A percentile compares a stretch with the other conserved stretches of the same genome.
phyloP scores from a whole-genome alignment of 2,888 invertebrate species.

The Dolichomitus sp. region DNA sequence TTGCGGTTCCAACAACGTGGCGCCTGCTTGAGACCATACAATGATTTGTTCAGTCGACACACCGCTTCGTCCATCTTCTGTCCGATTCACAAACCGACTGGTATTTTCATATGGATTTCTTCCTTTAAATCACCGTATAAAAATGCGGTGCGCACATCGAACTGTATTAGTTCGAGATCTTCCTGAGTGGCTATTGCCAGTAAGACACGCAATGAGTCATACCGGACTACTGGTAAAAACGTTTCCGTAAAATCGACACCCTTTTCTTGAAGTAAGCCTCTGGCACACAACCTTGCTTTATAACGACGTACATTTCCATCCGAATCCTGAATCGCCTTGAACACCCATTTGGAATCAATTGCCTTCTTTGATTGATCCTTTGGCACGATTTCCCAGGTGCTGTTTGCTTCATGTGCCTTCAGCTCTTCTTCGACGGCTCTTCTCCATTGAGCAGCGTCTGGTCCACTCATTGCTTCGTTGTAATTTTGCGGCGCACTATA shows the following conservation, averaged over 20 bases:
- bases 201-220: background rate
- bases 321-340: background rate
- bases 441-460: background rate
- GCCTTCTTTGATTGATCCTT: background rate
- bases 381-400: background rate
- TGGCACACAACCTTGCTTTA: background rate
- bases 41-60: background rate
- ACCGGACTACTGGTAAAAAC: too few species aligned
- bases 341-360: background rate
- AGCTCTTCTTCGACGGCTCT: background rate
- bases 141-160: too few species aligned
- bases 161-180: background rate
- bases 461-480: background rate
- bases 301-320: background rate
- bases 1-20: background rate
- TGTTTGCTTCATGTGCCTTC: background rate
- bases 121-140: background rate
- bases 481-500: background rate
- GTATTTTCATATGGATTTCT: background rate
- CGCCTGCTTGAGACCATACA: background rate
- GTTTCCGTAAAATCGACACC: background rate
- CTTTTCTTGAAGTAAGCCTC: background rate
- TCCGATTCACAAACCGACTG: background rate
- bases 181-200: background rate
- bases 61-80: background rate